Evolutionary conservation across 37 sponge, comb jelly and placozoan genomes (phyloP).

Genomic region (Beroe ovata): DNA sequence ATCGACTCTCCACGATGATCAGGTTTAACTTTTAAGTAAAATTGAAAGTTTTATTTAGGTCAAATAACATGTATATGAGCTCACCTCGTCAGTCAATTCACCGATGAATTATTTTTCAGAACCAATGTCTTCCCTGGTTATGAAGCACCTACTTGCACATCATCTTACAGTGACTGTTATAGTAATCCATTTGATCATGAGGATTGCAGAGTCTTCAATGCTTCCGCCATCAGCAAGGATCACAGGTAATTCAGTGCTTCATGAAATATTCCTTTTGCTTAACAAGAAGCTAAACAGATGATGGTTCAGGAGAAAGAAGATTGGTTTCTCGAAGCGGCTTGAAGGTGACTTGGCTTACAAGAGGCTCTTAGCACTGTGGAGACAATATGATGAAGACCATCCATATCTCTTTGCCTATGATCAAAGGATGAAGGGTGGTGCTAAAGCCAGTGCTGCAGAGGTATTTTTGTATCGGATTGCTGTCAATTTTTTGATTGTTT

Average conservation of each 20-base stretch:
- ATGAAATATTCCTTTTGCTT: no score
- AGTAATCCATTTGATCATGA: neutral
- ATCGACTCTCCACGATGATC: neutral
- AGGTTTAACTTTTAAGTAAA: no score
- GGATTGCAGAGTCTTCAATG: neutral
- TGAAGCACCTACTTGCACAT: neutral
- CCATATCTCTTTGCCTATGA: neutral
- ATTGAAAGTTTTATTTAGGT: no score
- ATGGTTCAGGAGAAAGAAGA: neutral
- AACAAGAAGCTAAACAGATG: no score
- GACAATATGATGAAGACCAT: conserved; percentile 21
- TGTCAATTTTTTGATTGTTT: no score
- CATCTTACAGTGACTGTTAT: neutral
- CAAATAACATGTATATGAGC: no score
- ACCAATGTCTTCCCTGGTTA: neutral
- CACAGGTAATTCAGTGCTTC: no score
- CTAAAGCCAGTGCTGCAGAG: neutral
- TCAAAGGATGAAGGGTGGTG: neutral
- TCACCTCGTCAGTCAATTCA: no score
- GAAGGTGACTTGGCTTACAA: conserved; percentile 18
- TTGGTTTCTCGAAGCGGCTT: conserved; percentile 14
- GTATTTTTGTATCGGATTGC: no score
- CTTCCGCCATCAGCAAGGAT: neutral
- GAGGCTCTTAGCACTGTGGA: conserved; percentile 26
- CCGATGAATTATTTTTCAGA: no score